Evolutionary conservation across 2,797 vertebrate species (phyloP), one percentile per base, ranked within the genome.

Genomic region (Steatocranus sp.): DNA sequence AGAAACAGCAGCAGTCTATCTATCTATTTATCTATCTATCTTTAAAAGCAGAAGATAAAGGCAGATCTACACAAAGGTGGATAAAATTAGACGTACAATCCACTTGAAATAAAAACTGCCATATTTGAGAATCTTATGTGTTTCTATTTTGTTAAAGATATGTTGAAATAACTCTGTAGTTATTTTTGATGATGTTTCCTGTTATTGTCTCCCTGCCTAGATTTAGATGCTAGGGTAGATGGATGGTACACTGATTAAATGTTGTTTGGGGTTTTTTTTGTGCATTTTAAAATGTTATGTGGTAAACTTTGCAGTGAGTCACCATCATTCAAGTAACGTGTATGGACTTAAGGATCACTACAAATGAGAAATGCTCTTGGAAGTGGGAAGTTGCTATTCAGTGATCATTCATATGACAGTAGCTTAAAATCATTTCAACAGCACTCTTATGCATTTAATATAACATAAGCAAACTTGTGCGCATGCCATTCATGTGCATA

Each of bases 1-100:
- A 89, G 86, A 88, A 87, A 92, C 86, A 92, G 80, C 80, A 82
- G 76, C 83, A 90, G 81, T 91, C 79, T 85, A 68, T 83, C 87
- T 54, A 53, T 87, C 85, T 43, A 30, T 91, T 78, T 85, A 68
- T 83, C 87, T 54, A 53, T 87, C 85, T 43, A 32, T 87, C 53
- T 56, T 43, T 41, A 68, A 68, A 68, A 70, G 63, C 63, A 43
- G 23, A 43, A 50, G 9, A 83, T n/a, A 27, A n/a, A 48, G 9
- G 25, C 18, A 18, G 58, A 51, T 14, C 32, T 63, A 66, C 23
- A 54, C n/a, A 49, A 78, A 18, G 32, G 7, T 49, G 20, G 32
- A 70, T 48, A 74, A 82, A 73, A 85, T 41, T 78, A 38, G 20
- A 76, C 1, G n/a, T 48, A 75, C 18, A 77, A 66, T 23, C 54